phyloP scores from a whole-genome alignment of 1,140 invertebrate species.

The Lordiphosa clarofinis region DNA sequence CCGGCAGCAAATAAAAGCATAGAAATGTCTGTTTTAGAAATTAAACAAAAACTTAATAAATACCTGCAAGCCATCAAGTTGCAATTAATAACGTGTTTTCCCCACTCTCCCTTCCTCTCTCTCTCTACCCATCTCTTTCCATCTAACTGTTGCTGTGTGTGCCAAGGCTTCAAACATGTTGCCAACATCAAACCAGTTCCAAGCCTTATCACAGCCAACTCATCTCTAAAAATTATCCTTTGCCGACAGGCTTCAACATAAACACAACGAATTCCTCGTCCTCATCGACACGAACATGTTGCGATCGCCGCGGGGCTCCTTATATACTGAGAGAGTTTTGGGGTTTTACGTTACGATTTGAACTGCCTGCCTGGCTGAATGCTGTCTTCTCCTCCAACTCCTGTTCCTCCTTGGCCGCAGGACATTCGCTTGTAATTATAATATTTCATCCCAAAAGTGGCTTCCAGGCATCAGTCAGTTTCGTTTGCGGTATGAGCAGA shows the following conservation, averaged over 20 bases:
- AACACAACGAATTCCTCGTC: conserved; percentile 41
- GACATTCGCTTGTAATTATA: conserved; percentile 80
- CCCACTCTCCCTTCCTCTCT: conserved; percentile 8
- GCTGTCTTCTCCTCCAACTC: conserved; percentile 27
- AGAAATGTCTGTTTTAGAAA: conserved; percentile 44
- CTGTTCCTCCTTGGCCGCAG: conserved; percentile 61
- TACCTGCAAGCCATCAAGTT: conserved; percentile 63
- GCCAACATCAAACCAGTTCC: conserved; percentile 63
- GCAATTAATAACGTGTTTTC: conserved; percentile 67
- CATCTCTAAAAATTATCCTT: conserved; percentile 71
- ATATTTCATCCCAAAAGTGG: conserved; percentile 80
- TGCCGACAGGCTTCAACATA: conserved; percentile 63
- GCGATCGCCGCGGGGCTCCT: conserved; percentile 25
- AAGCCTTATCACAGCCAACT: conserved; percentile 61
- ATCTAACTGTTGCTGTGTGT: conserved; percentile 40
- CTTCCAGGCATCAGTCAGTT: conserved; percentile 75
- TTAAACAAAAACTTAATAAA: conserved; percentile 67
- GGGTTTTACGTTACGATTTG: conserved; percentile 31
- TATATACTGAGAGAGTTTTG: conserved; percentile 23
- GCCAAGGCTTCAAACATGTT: conserved; percentile 52
- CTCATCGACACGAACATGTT: conserved; percentile 58
- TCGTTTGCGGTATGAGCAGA: conserved; percentile 65
- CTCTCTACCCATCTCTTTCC: conserved; percentile 7
- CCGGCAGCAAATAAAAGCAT: conserved; percentile 17
- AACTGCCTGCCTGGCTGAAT: conserved; percentile 41